Evolutionary conservation across 2,797 vertebrate genomes (phyloP).

Genomic region (Sebastes minor): DNA sequence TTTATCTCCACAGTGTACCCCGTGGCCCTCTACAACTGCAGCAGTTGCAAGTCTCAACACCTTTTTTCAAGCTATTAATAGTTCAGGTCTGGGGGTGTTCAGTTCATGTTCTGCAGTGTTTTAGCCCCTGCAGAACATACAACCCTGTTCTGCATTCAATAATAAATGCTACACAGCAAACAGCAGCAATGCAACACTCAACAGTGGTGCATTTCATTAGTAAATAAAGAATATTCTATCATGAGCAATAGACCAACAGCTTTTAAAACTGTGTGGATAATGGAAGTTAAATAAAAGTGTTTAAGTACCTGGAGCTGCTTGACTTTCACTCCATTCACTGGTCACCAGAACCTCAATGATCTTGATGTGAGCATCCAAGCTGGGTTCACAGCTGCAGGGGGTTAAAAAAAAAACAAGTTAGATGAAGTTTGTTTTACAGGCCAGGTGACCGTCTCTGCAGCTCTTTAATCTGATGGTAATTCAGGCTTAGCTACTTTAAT

Average conservation of each 20-base stretch:
- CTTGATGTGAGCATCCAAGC: constrained; percentile 89
- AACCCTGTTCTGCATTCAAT: not conserved
- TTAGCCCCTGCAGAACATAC: not conserved
- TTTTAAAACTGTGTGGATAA: not conserved
- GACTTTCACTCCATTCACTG: constrained; percentile 92
- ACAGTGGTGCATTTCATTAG: not conserved
- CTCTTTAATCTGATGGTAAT: constrained; percentile 54
- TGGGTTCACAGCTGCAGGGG: constrained; percentile 88
- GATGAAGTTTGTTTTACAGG: constrained; percentile 35
- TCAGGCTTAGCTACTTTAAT: constrained; percentile 60
- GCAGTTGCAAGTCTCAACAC: constrained; percentile 31
- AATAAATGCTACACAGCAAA: not conserved
- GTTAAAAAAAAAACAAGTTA: not conserved
- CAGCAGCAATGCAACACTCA: not conserved
- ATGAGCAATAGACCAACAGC: not conserved
- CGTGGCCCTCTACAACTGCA: constrained; percentile 5
- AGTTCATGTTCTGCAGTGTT: constrained; percentile 19
- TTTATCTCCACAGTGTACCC: not conserved
- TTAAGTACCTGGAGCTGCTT: constrained; percentile 91
- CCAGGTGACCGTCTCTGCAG: constrained; percentile 20
- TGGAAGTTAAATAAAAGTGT: not conserved
- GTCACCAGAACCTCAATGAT: constrained; percentile 92
- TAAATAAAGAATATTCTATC: too few species aligned
- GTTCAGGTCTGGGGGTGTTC: constrained; percentile 9
- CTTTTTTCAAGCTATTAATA: constrained; percentile 51